These are phyloP conservation scores for Anagyrus pseudococci DNA, from an alignment of 2,888 invertebrate genomes.

Conservation along the genomic window DNA sequence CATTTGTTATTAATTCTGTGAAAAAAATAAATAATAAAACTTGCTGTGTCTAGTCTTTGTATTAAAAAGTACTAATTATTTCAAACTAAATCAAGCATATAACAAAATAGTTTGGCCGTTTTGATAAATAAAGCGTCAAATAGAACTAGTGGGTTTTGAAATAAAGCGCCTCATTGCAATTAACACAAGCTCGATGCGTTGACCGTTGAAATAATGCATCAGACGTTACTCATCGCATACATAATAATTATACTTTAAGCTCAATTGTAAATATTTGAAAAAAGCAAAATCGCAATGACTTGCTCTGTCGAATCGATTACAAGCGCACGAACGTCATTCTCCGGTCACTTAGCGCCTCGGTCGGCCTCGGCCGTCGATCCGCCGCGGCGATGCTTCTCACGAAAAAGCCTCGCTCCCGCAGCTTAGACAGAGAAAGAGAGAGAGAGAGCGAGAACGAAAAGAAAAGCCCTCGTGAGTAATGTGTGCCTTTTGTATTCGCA, in stretches of 20 bases:
- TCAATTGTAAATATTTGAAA: background rate
- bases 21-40: background rate
- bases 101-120: background rate
- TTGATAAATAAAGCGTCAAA: background rate
- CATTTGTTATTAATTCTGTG: background rate
- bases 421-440: too few species aligned
- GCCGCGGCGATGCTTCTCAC: too few species aligned
- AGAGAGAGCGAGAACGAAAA: too few species aligned
- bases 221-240: background rate
- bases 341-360: too few species aligned
- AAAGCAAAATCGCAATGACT: too few species aligned
- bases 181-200: too few species aligned
- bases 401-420: too few species aligned
- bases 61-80: background rate
- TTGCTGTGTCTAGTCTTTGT: background rate
- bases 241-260: background rate
- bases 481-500: conserved; percentile 46
- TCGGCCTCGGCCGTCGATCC: too few species aligned
- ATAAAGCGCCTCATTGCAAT: background rate
- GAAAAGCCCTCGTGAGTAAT: too few species aligned
- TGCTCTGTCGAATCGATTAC: too few species aligned
- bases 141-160: conserved; percentile 1
- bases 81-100: background rate
- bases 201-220: too few species aligned
- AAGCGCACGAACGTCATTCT: too few species aligned